A percentile compares a stretch with the other conserved stretches of the same genome.
phyloP scores from a whole-genome alignment of 1,140 invertebrate genomes.

The Caenorhabditis elegans region WBcel235 BX284605.5:8220501-8221000 shows the following conservation, averaged over 20 bases:
- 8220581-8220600: slow-evolving; percentile 1
- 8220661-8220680: background rate
- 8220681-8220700: background rate
- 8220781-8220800: background rate
- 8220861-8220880: slow-evolving; percentile 21
- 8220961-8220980: background rate
- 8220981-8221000: slow-evolving; percentile 16
- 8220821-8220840: slow-evolving; percentile 13
- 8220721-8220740: background rate
- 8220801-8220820: slow-evolving; percentile 12
- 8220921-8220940: slow-evolving; percentile 10
- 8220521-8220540: slow-evolving; percentile 19
- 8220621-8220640: background rate
- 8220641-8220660: background rate
- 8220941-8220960: slow-evolving; percentile 7
- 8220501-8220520: slow-evolving; percentile 16
- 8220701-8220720: slow-evolving; percentile 19
- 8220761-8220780: slow-evolving; percentile 17
- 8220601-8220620: slow-evolving; percentile 15
- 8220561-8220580: slow-evolving; percentile 1
- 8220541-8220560: slow-evolving; percentile 5
- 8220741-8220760: slow-evolving; percentile 1
- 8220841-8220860: slow-evolving; percentile 5
- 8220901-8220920: no score
- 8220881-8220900: background rate